Base-by-base conservation (phyloP, 1,140 invertebrate species). In the Caenorhabditis inopinata region DNA sequence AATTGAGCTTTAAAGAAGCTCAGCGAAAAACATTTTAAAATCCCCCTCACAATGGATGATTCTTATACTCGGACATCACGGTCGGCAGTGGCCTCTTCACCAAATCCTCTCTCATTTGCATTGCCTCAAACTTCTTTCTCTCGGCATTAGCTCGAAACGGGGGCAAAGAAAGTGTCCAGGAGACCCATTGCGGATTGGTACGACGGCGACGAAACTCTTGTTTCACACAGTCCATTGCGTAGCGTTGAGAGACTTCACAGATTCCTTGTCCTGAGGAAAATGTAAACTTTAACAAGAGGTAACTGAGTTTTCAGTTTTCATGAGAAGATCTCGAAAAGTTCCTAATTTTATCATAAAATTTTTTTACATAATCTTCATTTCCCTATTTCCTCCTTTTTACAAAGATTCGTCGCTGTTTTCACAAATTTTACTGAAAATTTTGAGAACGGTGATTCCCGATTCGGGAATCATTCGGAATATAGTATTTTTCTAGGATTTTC, bases 21-120 rank as follows among this genome's bases (percentile, higher is more conserved):
- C n/a, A n/a, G n/a, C n/a, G n/a, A n/a, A n/a, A n/a, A n/a, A n/a
- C n/a, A n/a, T n/a, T 18, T n/a, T 49, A 9, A 12, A 4, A n/a
- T 42, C 38, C 14, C 38, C 38, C 38, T 42, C 14, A 98, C 53
- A 98, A 87, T 0, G 96, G 96, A 91, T 99, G 96, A 88, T 94
- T 94, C 91, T 98, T 98, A 84, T 93, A 96, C 84, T 92, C 92
- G 84, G 25, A 81, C 76, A 86, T 32, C 35, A 38, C 58, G 3
- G 81, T 86, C 2, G 86, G 86, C 38, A 87, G 42, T 11, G 85
- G 83, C 48, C 80, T 46, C n/a, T 47, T 51, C 21, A 76, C 62
- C 49, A 88, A 45, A 35, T 77, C 68, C 18, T 84, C 62, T 42
- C 77, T 45, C 18, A 87, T 85, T 27, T 87, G 62, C 6, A 75